These are phyloP conservation scores for Aplochiton taeniatus DNA, from an alignment of 2,797 vertebrate species.

Conservation along the genomic window DNA sequence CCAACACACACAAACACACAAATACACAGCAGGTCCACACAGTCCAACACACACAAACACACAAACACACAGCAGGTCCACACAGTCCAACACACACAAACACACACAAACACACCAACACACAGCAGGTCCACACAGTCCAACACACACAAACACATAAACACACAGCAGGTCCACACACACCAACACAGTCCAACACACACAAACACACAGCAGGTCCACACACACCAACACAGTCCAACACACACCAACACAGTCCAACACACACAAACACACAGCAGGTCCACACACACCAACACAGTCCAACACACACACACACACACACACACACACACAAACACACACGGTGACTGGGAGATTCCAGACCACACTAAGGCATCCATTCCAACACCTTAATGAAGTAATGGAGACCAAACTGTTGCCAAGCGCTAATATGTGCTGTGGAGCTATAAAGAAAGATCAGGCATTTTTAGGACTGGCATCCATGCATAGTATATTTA, in stretches of 20 bases:
- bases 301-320: slow-evolving; percentile 3
- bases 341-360: too few relatives aligned
- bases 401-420: too few relatives aligned
- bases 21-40: neutral
- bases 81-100: neutral
- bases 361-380: too few relatives aligned
- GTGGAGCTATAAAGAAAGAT: too few relatives aligned
- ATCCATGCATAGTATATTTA: too few relatives aligned
- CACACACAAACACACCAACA: neutral
- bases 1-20: neutral
- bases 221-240: too few relatives aligned
- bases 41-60: neutral
- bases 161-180: neutral
- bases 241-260: too few relatives aligned
- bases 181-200: neutral
- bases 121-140: neutral
- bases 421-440: too few relatives aligned
- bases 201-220: neutral
- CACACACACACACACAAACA: slow-evolving; percentile 12
- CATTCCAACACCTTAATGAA: too few relatives aligned
- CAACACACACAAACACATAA: neutral
- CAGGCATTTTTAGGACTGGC: too few relatives aligned
- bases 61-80: neutral
- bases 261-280: neutral
- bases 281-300: too few relatives aligned